These are phyloP conservation scores for Spea bombifrons DNA, from an alignment of 2,113 vertebrate genomes.

Conservation along the genomic window DNA sequence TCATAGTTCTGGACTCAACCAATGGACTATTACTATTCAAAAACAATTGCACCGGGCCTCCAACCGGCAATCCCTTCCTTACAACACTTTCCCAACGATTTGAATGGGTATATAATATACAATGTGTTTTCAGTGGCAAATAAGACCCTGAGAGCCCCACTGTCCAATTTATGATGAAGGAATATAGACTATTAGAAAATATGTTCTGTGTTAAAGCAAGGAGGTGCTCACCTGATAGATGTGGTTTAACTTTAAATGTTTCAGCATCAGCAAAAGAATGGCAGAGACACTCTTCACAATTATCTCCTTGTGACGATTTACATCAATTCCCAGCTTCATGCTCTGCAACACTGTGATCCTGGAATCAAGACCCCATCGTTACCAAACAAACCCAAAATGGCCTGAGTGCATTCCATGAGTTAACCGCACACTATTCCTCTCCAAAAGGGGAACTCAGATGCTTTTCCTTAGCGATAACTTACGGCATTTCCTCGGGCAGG, in stretches of 20 bases:
- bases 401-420: no score
- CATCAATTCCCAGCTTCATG: conserved; percentile 95
- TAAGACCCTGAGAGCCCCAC: no score
- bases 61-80: no score
- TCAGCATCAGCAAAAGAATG: conserved; percentile 86
- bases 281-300: conserved; percentile 93
- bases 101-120: no score
- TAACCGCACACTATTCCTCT: no score
- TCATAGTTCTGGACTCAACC: no score
- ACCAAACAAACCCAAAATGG: no score
- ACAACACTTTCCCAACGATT: no score
- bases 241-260: conserved; percentile 94
- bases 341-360: conserved; percentile 95
- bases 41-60: no score
- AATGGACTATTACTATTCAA: no score
- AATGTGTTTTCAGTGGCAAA: no score
- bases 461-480: conserved; percentile 57
- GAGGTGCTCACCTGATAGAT: conserved; percentile 82
- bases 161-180: background rate
- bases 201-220: background rate
- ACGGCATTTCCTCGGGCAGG: conserved; percentile 97
- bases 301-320: conserved; percentile 97
- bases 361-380: conserved; percentile 6
- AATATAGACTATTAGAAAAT: background rate
- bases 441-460: background rate